Conservation (phyloP, 2,113 vertebrate genomes). For the Hippoglossus stenolepis region DNA sequence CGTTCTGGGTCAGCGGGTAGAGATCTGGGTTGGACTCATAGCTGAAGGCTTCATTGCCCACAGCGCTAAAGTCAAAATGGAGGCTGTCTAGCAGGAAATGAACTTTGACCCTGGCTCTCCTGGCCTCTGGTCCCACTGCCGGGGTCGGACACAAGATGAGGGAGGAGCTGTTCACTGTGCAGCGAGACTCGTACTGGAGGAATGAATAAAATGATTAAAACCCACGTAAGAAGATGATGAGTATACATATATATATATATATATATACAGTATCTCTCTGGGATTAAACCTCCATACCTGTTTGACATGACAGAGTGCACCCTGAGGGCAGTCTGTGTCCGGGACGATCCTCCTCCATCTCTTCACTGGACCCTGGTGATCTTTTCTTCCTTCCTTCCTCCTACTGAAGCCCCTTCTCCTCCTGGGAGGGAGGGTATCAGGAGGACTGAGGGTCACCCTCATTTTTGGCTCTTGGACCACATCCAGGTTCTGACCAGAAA, state of each 20-base stretch:
- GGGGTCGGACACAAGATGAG: conserved; percentile 91
- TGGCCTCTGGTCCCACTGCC: conserved; percentile 84
- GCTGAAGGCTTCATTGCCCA: conserved; percentile 87
- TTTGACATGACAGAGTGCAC: conserved; percentile 82
- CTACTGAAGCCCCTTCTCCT: conserved; percentile 52
- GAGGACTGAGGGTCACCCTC: conserved; percentile 86
- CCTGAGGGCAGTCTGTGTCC: conserved; percentile 82
- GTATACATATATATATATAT: neutral
- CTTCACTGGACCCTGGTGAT: conserved; percentile 54
- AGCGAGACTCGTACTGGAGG: conserved; percentile 87
- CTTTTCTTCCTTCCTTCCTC: conserved; percentile 29
- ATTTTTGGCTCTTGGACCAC: conserved; percentile 93
- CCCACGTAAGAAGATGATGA: neutral
- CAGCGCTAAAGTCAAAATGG: conserved; percentile 88
- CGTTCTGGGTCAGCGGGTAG: conserved; percentile 86
- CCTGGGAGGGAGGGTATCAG: conserved; percentile 70
- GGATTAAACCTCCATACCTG: conserved; percentile 68
- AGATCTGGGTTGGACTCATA: conserved; percentile 91
- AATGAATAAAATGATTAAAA: neutral
- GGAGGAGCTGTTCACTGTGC: conserved; percentile 87
- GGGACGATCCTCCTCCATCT: conserved; percentile 86
- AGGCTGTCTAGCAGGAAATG: conserved; percentile 94
- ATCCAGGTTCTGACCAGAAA: conserved; percentile 91
- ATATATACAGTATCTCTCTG: neutral
- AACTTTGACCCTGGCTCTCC: conserved; percentile 82